Conservation (phyloP, 92 coral and sea anemone species). For the Siderastrea siderea region DNA sequence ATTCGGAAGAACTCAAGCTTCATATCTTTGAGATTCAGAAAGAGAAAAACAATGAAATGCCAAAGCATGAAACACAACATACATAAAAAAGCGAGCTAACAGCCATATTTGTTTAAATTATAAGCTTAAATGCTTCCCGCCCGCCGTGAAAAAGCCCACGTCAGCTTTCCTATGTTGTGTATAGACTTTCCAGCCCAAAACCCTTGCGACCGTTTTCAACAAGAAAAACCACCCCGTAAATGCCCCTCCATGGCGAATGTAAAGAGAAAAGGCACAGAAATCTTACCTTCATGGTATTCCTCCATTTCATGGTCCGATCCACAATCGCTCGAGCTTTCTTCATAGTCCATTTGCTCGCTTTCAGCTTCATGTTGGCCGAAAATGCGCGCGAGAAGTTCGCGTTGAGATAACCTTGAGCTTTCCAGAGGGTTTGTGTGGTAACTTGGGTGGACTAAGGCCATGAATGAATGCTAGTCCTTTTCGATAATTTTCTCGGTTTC, state of each 20-base stretch:
- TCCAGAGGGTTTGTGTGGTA: conserved; percentile 64
- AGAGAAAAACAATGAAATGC: not conserved
- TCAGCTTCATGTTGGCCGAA: conserved; percentile 72
- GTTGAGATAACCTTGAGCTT: conserved; percentile 73
- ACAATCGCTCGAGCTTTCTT: conserved; percentile 70
- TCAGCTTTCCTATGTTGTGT: not conserved
- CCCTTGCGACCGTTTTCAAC: not conserved
- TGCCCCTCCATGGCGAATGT: not conserved
- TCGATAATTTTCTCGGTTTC: not conserved
- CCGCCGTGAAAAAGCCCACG: conserved; percentile 6
- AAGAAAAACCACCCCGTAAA: not conserved
- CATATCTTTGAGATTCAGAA: too few relatives aligned
- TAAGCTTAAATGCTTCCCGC: not conserved
- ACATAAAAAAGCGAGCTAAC: not conserved
- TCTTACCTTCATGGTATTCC: conserved; percentile 68
- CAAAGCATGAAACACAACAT: not conserved
- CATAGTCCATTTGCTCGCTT: conserved; percentile 36
- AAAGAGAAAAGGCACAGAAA: not conserved
- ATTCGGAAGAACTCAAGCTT: not conserved
- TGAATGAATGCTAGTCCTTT: conserved; percentile 13
- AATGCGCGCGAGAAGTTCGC: conserved; percentile 85
- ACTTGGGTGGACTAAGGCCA: conserved; percentile 90
- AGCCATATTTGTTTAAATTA: not conserved
- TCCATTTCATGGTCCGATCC: conserved; percentile 85
- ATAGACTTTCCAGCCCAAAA: conserved; percentile 13